Base-by-base conservation (phyloP, 2,113 vertebrate genomes). In the Prochilodus magdalenae region DNA sequence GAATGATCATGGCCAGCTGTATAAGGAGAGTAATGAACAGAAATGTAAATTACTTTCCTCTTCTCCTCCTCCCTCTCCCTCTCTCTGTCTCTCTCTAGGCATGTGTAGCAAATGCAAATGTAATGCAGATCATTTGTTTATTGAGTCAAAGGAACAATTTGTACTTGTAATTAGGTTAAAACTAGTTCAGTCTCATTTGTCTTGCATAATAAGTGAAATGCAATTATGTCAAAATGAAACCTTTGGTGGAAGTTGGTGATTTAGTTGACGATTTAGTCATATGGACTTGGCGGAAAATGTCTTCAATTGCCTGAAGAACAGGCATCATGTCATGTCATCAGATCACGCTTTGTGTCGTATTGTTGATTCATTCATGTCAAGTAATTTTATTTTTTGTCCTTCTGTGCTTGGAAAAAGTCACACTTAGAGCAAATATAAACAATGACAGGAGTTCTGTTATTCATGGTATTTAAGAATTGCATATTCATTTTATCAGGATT, bases 101-200 rank as follows among this genome's bases (percentile, higher is more conserved):
- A 80, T 53, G n/a, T 29, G 26, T 26, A 57, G 40, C 40, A 44
- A 44, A 78, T 72, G 60, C 12, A 69, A 57, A 67, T 66, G 7
- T 36, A 59, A 33, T 47, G 20, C 27, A 62, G 71, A 57, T 73
- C 44, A 57, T 66, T n/a, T 71, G 47, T 47, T 44, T 59, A 80
- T 27, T 27, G 53, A 18, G 72, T 75, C 51, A 69, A 84, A 84
- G 29, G 6, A 60, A 62, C n/a, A 26, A 71, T 75, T 70, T 75
- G 33, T 67, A 26, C 71, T 67, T 67, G 63, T 59, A 44, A 79
- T 79, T 73, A 33, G 27, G 20, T 65, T 36, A 1, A 66, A 78
- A 73, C 57, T 26, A 30, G 27, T 53, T 60, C 40, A 26, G 33
- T 44, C 44, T 47, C 22, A 66, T 77, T 71, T 63, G 47, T 65